Percentiles rank a stretch among this genome's conserved stretches.
phyloP scores from a whole-genome alignment of 2,797 vertebrate species.

The Enteromius fasciolatus region DNA sequence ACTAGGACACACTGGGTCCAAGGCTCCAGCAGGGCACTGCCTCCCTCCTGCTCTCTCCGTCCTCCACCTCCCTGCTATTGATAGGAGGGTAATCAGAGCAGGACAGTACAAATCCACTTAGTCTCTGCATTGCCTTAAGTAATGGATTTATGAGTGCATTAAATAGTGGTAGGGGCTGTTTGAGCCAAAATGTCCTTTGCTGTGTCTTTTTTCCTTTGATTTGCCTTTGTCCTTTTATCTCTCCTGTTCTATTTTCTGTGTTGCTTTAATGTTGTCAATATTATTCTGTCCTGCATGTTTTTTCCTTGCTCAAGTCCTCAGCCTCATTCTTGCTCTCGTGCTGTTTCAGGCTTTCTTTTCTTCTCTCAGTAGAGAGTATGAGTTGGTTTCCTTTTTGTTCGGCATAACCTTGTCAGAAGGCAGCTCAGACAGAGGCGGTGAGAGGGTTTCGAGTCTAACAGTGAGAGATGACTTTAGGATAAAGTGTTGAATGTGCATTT shows the following conservation, averaged over 20 bases:
- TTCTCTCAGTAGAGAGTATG: slow-evolving; percentile 6
- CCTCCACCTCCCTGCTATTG: slow-evolving; percentile 80
- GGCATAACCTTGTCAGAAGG: slow-evolving; percentile 43
- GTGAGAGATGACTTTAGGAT: slow-evolving; percentile 39
- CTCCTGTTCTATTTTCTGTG: slow-evolving; percentile 60
- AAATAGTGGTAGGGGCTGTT: slow-evolving; percentile 75
- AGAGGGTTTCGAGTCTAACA: slow-evolving; percentile 27
- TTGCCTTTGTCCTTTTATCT: slow-evolving; percentile 54
- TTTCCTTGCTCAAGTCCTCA: background rate
- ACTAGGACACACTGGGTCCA: slow-evolving; percentile 49
- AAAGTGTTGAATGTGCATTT: slow-evolving; percentile 41
- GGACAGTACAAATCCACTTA: slow-evolving; percentile 80
- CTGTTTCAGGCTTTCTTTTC: slow-evolving; percentile 8
- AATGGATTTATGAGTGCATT: slow-evolving; percentile 85
- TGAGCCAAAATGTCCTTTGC: slow-evolving; percentile 76
- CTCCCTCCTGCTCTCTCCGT: slow-evolving; percentile 5
- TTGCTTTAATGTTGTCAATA: slow-evolving; percentile 44
- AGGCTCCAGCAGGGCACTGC: slow-evolving; percentile 28
- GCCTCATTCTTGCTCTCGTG: background rate
- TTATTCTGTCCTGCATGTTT: background rate
- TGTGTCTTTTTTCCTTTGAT: slow-evolving; percentile 18
- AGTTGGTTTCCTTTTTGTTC: slow-evolving; percentile 51
- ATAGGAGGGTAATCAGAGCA: slow-evolving; percentile 82
- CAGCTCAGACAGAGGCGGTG: slow-evolving; percentile 5
- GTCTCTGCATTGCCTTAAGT: slow-evolving; percentile 80